Evolutionary conservation across 2,113 vertebrate species (phyloP), one percentile per base, ranked within the genome.

Genomic region (Trochalopteron elliotii): DNA sequence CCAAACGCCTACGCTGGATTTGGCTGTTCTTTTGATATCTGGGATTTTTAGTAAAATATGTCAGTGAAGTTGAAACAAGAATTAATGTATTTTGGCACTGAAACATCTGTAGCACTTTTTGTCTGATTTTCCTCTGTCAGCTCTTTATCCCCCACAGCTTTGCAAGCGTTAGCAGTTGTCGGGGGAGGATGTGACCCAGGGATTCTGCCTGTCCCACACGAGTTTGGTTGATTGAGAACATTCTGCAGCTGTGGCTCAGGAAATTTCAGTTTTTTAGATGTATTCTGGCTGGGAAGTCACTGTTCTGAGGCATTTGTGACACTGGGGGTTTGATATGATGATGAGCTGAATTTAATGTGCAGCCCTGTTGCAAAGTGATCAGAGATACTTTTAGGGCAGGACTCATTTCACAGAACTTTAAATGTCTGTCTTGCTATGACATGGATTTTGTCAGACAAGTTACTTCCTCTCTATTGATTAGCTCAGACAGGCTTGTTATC

Each of bases 241-340:
- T 42, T 52, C 76, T 75, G 40, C 40, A 57, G 49, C 14, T 2
- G 20, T 15, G 15, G 42, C 31, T 59, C 50, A 7, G 61, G n/a
- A 81, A 68, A 20, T 10, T 33, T 16, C 7, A 1, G 2, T 5
- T 39, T 49, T 37, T 79, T 24, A 8, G 22, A 5, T 1, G 0
- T 22, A 17, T 42, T 70, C 67, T 78, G 59, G 5, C 19, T 3
- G 4, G 35, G 45, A 83, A 75, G 10, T 12, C 19, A 4, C 35
- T 44, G 21, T 24, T 70, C 64, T 59, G 59, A 77, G 59, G 59
- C 10, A 16, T 15, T 44, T 20, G 56, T 82, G 84, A 7, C 20
- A 3, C 28, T 76, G 56, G 4, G 24, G 24, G 59, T 53, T 70
- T 69, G 76, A 33, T 49, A 6, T 31, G 83, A 8, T 65, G 67